Conservation (phyloP, 2,888 invertebrate genomes). For the Mycalesis mineus region DNA sequence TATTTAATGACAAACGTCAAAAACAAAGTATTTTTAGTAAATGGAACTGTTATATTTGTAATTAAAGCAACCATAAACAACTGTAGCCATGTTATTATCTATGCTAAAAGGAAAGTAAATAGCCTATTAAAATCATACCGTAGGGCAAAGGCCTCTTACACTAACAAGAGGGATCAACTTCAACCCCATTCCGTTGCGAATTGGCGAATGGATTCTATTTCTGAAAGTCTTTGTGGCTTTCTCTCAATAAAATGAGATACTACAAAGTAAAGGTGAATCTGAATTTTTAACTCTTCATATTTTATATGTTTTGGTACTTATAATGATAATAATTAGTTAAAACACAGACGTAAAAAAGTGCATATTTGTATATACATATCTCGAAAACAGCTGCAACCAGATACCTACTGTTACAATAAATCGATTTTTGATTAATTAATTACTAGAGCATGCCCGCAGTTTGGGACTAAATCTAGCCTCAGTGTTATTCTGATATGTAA, state of each 20-base stretch:
- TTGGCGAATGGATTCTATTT: conserved; percentile 15
- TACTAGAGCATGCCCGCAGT: too few relatives aligned
- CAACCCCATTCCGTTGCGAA: conserved; percentile 16
- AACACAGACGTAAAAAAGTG: too few relatives aligned
- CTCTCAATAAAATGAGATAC: neutral
- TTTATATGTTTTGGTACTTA: too few relatives aligned
- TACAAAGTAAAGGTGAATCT: neutral
- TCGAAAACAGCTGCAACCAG: too few relatives aligned
- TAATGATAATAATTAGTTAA: too few relatives aligned
- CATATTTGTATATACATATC: too few relatives aligned
- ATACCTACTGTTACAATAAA: too few relatives aligned
- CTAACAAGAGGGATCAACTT: conserved; percentile 28
- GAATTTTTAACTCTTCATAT: neutral
- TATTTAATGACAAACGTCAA: neutral
- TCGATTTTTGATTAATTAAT: too few relatives aligned
- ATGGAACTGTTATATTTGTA: neutral
- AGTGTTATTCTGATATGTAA: too few relatives aligned
- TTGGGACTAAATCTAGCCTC: too few relatives aligned
- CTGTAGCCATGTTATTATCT: conserved; percentile 16
- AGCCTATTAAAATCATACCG: conserved; percentile 27
- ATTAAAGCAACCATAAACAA: conserved; percentile 1
- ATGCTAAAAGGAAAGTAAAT: conserved; percentile 23
- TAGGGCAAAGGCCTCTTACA: conserved; percentile 23
- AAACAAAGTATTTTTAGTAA: neutral
- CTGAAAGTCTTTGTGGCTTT: conserved; percentile 7